Base-by-base conservation (phyloP, 2,888 invertebrate species). In the Drosophila mercatorum region DNA sequence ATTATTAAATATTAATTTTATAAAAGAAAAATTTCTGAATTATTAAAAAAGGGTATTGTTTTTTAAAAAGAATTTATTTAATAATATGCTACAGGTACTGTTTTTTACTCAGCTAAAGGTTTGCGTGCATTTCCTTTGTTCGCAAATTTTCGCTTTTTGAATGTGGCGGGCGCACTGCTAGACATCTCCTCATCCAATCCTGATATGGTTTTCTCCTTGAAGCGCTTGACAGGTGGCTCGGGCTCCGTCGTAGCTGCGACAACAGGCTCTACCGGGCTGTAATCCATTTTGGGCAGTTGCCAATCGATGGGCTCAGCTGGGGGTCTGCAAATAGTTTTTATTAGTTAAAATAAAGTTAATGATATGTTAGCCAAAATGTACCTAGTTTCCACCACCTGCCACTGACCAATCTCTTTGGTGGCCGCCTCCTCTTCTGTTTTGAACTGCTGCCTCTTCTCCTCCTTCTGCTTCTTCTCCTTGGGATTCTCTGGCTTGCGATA, bases 391-490 rank as follows among this genome's bases (percentile, higher is more conserved):
- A 97, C 95, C 7, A 95, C 94, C 83, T 95, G 94, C 97, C 97
- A 97, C n/a, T 94, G 93, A 7, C 97, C 97, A 87, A 96, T 97
- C 0, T 96, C 96, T 75, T 95, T 94, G 0, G 94, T 94, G 52
- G 90, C 93, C 41, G 93, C 94, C 86, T 93, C 93, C 80, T 93
- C 93, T 90, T 94, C 83, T 72, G 94, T 91, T 89, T 94, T 75
- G 87, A 94, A 88, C 83, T 93, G 92, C 88, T 94, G 85, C 78
- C 94, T 94, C 92, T 94, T 85, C 92, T 94, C 88, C 72, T 92
- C 86, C 65, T 90, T 83, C n/a, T 88, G 83, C 28, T 85, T 88
- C 59, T 88, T 81, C 8, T 92, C 91, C 46, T 90, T 90, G 10
- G 87, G 74, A 3, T 79, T 89, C n/a, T 91, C 90, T 0, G 83